These are phyloP conservation scores for Cephus sareptanus DNA, from an alignment of 2,888 invertebrate genomes.

Conservation along the genomic window DNA sequence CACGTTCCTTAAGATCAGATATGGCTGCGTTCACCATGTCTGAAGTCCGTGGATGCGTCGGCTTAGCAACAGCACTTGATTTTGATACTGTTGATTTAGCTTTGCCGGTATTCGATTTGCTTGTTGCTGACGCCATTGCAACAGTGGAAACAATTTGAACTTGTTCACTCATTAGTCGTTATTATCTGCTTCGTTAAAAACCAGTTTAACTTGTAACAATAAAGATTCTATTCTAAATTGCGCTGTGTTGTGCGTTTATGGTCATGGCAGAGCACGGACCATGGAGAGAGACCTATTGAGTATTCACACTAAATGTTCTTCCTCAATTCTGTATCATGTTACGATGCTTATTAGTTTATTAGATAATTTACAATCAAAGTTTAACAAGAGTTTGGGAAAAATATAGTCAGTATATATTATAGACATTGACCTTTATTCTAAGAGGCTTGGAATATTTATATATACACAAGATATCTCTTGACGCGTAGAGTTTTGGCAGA, in stretches of 20 bases:
- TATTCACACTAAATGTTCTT: conserved; percentile 12
- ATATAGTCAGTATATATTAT: not conserved
- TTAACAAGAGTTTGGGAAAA: not conserved
- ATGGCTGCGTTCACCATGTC: conserved; percentile 71
- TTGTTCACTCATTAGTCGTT: not conserved
- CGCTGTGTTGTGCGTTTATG: not conserved
- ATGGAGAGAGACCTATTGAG: conserved; percentile 19
- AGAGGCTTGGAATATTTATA: not conserved
- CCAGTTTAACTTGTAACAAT: not conserved
- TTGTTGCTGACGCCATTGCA: not conserved
- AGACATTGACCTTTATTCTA: not conserved
- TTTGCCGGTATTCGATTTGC: not conserved
- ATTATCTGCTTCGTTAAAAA: not conserved
- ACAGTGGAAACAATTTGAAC: not conserved
- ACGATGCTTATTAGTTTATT: conserved; percentile 1
- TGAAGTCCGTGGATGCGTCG: conserved; percentile 66
- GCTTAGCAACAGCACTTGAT: conserved; percentile 55
- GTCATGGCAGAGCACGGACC: conserved; percentile 18
- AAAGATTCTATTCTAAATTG: not conserved
- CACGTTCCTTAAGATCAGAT: conserved; percentile 67
- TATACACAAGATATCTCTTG: not conserved
- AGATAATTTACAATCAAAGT: not conserved
- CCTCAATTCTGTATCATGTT: conserved; percentile 12
- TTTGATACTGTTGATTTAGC: conserved; percentile 12
- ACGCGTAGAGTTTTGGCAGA: not conserved